phyloP scores from a whole-genome alignment of 2,113 vertebrate species.

The Alosa alosa region DNA sequence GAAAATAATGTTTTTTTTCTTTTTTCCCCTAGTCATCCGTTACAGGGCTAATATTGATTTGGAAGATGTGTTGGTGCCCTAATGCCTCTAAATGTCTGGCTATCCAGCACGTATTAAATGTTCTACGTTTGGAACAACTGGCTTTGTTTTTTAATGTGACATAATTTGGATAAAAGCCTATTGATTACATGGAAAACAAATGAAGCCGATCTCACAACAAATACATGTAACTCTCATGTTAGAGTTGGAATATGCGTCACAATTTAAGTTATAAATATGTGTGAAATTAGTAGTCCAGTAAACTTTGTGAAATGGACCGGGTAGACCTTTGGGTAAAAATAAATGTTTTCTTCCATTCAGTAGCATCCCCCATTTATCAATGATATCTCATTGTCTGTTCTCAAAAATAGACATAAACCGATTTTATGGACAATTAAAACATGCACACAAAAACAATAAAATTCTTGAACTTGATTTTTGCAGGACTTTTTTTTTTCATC shows the following conservation, averaged over 20 bases:
- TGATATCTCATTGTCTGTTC: neutral
- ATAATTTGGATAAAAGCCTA: neutral
- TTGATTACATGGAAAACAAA: neutral
- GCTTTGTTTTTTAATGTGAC: neutral
- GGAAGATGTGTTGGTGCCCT: neutral
- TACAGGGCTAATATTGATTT: neutral
- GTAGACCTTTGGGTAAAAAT: neutral
- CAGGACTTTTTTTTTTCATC: no score
- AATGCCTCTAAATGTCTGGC: neutral
- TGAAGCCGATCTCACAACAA: neutral
- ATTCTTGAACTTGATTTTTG: neutral
- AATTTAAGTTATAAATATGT: neutral
- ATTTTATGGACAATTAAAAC: neutral
- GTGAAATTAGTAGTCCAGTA: neutral
- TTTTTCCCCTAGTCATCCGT: neutral
- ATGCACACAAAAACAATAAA: neutral
- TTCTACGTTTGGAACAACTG: neutral
- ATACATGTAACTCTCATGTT: neutral
- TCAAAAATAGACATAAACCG: neutral
- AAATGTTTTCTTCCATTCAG: neutral
- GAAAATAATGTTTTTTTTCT: neutral
- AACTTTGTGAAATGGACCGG: neutral
- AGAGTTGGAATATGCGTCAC: neutral
- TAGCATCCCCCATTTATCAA: neutral
- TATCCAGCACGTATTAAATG: neutral